Evolutionary conservation across 2,888 invertebrate species (phyloP), one percentile per base, ranked within the genome.

Genomic region (Parthenolecanium corni): DNA sequence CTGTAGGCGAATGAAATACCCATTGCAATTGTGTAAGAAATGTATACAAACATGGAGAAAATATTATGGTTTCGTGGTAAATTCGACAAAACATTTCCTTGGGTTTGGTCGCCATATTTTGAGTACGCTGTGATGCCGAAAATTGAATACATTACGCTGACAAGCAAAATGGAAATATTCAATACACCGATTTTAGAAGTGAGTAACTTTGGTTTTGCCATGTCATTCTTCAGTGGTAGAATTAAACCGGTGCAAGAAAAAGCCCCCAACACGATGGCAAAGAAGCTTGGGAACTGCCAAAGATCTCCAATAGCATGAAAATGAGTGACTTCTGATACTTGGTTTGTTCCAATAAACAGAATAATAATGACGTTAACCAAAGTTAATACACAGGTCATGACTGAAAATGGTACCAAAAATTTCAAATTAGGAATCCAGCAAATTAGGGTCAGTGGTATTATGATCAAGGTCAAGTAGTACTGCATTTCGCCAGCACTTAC

Each of bases 221-320:
- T 95, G 72, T 91, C 89, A 72, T 94, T 94, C 74, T 95, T 93
- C 68, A 96, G 73, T 0, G 96, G 93, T 71, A 94, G 77, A 46
- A 93, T 86, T 3, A 88, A 86, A 56, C 87, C 88, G 68, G 95
- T 94, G 61, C 94, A 94, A 78, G 97, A 96, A 69, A 96, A 81
- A 0, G 96, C 91, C 73, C 94, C 97, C 56, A 97, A 79, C 0
- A 93, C 94, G 0, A 94, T 95, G 44, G 95, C 95, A 72, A 97
- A 94, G 76, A 90, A 97, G 1, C 96, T 78, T 0, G 96, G 95
- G 70, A 91, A 85, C 62, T 83, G 79, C 31, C 18, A 14, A 20
- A 49, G 18, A 14, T 49, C 23, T 18, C 21, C 11, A 1, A 23
- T 11, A 6, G 49, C 21, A 6, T 31, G 31, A 4, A 9, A 9